Evolutionary conservation across 2,888 invertebrate species (phyloP).

Genomic region (Chrysolina haemoptera): DNA sequence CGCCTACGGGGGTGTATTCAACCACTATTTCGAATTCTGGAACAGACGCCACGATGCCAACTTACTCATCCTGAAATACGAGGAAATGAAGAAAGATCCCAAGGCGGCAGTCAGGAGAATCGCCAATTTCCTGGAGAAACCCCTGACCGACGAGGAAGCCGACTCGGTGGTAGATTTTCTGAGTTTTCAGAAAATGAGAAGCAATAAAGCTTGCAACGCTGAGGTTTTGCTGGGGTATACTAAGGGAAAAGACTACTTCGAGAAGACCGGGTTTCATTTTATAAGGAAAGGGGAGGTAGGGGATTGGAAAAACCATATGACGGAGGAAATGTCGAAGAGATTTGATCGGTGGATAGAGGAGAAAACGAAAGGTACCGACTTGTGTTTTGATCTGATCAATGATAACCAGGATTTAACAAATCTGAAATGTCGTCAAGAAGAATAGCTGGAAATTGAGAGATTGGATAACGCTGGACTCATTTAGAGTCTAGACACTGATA

Average conservation of each 20-base stretch:
- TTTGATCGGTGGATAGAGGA: slow-evolving; percentile 83
- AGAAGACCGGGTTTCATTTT: slow-evolving; percentile 63
- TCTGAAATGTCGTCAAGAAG: not conserved
- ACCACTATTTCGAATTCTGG: slow-evolving; percentile 79
- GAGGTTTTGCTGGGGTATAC: slow-evolving; percentile 65
- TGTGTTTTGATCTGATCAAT: slow-evolving; percentile 35
- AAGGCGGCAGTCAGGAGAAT: slow-evolving; percentile 73
- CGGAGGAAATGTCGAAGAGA: slow-evolving; percentile 77
- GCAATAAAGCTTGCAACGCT: slow-evolving; percentile 74
- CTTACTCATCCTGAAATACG: slow-evolving; percentile 84
- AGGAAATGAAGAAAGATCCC: slow-evolving; percentile 86
- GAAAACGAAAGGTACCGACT: slow-evolving; percentile 76
- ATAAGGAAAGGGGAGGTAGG: slow-evolving; percentile 71
- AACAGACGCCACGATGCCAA: slow-evolving; percentile 79
- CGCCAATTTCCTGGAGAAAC: slow-evolving; percentile 80
- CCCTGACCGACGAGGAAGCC: slow-evolving; percentile 78
- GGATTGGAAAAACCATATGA: slow-evolving; percentile 75
- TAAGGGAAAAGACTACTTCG: slow-evolving; percentile 58
- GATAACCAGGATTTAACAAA: not conserved
- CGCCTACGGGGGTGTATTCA: slow-evolving; percentile 78
- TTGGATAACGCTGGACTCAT: no score
- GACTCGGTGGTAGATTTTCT: slow-evolving; percentile 64
- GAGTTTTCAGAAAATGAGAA: slow-evolving; percentile 71
- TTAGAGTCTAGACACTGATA: no score
- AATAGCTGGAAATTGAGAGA: not conserved